Evolutionary conservation across 2,888 invertebrate species (phyloP), one percentile per base, ranked within the genome.

Genomic region (Aproaerema taeniolella): DNA sequence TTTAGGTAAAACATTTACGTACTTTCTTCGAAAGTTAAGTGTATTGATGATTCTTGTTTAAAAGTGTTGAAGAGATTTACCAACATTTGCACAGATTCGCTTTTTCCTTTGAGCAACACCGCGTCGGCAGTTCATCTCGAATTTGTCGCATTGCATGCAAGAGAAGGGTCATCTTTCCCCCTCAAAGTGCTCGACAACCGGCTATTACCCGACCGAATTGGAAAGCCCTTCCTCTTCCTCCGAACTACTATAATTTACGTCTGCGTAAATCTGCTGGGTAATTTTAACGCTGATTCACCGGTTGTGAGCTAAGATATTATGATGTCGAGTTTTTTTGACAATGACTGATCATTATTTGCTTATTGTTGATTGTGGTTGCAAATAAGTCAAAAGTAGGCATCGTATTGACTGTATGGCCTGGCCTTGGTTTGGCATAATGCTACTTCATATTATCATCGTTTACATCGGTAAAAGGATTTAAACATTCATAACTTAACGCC

Each of bases 121-220:
- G 49, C n/a, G n/a, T n/a, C n/a, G 53, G 53, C 53, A 52, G 62
- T 61, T 69, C 78, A 65, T 73, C 71, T 73, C 55, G 59, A 78
- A 67, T 73, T 67, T 74, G 79, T 79, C 77, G 78, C 66, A 53
- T 75, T 67, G 67, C 67, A 63, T 62, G 60, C 66, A 59, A 65
- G 66, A 68, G 67, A 56, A 67, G 64, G 70, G 72, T 74, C 72
- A 73, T 72, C 67, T 58, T 64, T 57, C 58, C 58, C 53, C 65
- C 65, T 61, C 59, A 62, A 69, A 63, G 61, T 63, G 60, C 62
- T 59, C 56, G 44, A 45, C 41, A 41, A 41, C 50, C 41, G 54
- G 47, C 49, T 72, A 71, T 75, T 67, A 78, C 60, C 61, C 72
- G 70, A 57, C 74, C 62, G 51, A 49, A 49, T 42, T 49, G 58